Conservation (phyloP, 64 coral and sea anemone genomes). For the Montipora sp. region DNA sequence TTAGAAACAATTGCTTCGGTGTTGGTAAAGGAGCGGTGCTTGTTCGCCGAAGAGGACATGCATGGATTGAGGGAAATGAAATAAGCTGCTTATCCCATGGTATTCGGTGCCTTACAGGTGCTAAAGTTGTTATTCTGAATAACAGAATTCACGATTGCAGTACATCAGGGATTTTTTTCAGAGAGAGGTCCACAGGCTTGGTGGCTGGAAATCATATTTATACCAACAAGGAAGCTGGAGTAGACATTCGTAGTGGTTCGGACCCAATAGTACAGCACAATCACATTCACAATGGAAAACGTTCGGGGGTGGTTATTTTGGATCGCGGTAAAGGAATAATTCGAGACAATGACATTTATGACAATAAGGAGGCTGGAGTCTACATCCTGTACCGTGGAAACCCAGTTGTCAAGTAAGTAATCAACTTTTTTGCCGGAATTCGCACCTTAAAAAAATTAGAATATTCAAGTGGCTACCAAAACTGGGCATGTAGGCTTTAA, state of each 20-base stretch:
- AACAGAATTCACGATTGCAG: slow-evolving; percentile 92
- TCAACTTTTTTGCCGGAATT: not conserved
- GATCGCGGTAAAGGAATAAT: slow-evolving; percentile 87
- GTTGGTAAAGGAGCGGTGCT: slow-evolving; percentile 80
- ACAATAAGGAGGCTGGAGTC: slow-evolving; percentile 94
- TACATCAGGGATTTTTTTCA: slow-evolving; percentile 93
- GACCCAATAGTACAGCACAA: slow-evolving; percentile 96
- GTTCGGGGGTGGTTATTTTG: slow-evolving; percentile 88
- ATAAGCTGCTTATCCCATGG: slow-evolving; percentile 75
- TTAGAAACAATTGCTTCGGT: slow-evolving; percentile 84
- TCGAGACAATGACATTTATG: slow-evolving; percentile 96
- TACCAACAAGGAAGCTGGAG: slow-evolving; percentile 87
- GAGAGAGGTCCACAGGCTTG: slow-evolving; percentile 84
- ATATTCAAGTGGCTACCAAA: too few relatives aligned
- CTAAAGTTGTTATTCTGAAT: slow-evolving; percentile 82
- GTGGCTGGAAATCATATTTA: slow-evolving; percentile 95
- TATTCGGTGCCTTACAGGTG: slow-evolving; percentile 80
- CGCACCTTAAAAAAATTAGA: too few relatives aligned
- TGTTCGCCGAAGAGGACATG: slow-evolving; percentile 76
- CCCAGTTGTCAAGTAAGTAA: slow-evolving; percentile 85
- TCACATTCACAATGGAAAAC: slow-evolving; percentile 85
- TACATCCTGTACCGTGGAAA: slow-evolving; percentile 93
- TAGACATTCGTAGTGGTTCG: slow-evolving; percentile 94
- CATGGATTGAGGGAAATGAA: slow-evolving; percentile 95
- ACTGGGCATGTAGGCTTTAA: too few relatives aligned